These are phyloP conservation scores for Eclectus roratus DNA, from an alignment of 2,113 vertebrate species.

Conservation along the genomic window DNA sequence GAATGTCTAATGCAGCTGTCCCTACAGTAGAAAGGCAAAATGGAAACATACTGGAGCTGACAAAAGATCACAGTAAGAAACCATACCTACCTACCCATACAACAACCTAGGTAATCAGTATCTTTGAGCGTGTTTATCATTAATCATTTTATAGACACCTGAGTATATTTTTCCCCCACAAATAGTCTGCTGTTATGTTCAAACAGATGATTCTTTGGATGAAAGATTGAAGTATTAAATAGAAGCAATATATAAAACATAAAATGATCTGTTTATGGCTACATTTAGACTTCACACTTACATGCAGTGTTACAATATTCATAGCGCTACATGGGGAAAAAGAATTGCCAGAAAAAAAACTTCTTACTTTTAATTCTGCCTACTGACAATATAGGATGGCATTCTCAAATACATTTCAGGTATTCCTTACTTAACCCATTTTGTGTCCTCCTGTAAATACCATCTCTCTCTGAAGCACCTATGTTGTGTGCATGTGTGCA, in stretches of 20 bases:
- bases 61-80: background rate
- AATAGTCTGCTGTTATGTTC: background rate
- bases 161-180: background rate
- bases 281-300: background rate
- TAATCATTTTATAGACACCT: background rate
- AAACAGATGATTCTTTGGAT: background rate
- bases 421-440: background rate
- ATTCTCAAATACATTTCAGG: background rate
- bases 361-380: background rate
- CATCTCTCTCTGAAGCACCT: background rate
- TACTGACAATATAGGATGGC: background rate
- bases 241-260: background rate
- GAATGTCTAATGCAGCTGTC: background rate
- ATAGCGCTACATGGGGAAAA: background rate
- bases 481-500: fast-evolving
- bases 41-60: background rate
- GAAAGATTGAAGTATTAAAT: background rate
- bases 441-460: background rate
- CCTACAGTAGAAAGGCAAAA: background rate
- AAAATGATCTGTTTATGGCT: background rate
- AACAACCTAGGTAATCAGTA: background rate
- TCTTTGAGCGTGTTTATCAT: background rate
- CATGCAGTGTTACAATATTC: background rate
- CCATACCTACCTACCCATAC: background rate
- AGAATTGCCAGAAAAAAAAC: background rate